phyloP scores from a whole-genome alignment of 53 echinoderm and acorn worm genomes.

The Mesocentrotus franciscanus region DNA sequence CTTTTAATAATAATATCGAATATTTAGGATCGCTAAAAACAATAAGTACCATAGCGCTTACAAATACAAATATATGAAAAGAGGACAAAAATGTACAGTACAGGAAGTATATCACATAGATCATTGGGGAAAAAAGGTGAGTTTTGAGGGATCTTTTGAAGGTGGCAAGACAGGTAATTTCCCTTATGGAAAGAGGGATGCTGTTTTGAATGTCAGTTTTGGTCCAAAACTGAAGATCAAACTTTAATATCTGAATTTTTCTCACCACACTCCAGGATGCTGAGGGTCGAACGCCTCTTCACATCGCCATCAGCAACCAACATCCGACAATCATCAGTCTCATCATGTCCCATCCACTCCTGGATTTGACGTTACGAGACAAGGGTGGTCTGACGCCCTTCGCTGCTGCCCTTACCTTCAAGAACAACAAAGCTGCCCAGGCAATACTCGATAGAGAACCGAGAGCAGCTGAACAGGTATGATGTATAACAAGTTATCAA shows the following conservation, averaged over 20 bases:
- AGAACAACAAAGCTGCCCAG: constrained; percentile 99
- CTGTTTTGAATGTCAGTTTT: background rate
- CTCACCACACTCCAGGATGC: constrained; percentile 74
- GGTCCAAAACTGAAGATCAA: background rate
- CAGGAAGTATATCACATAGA: too few relatives aligned
- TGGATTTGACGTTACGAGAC: constrained; percentile 96
- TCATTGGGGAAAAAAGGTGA: too few relatives aligned
- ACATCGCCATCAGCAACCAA: constrained; percentile 96
- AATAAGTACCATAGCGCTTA: too few relatives aligned
- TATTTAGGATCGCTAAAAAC: too few relatives aligned
- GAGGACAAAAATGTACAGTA: too few relatives aligned
- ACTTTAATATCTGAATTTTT: background rate
- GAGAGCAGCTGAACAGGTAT: constrained; percentile 96
- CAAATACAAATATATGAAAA: too few relatives aligned
- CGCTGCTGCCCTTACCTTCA: constrained; percentile 95
- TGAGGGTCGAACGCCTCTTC: constrained; percentile 90
- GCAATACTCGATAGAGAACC: constrained; percentile 93
- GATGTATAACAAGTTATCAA: background rate
- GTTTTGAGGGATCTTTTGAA: too few relatives aligned
- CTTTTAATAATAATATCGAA: too few relatives aligned
- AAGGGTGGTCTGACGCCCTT: constrained; percentile 92
- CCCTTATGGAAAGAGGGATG: too few relatives aligned
- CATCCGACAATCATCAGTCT: constrained; percentile 91
- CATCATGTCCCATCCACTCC: constrained; percentile 93
- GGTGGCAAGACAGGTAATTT: too few relatives aligned